These are phyloP conservation scores for Catostomus latipinnis DNA, from an alignment of 2,797 vertebrate species.

Conservation along the genomic window DNA sequence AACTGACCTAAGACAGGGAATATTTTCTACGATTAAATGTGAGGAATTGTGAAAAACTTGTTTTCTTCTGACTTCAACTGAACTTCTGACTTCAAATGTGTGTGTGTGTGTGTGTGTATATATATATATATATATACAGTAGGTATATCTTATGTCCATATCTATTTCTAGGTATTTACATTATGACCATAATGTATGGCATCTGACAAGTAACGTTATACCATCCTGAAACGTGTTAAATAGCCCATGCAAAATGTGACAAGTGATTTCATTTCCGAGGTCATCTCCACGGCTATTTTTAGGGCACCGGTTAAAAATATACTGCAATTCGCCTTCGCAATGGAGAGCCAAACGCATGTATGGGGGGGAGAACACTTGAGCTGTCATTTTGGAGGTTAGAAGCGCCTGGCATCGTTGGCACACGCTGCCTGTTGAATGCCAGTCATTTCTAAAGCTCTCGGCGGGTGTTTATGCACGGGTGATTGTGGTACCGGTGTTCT, in stretches of 20 bases:
- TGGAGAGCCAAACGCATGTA: slow-evolving; percentile 44
- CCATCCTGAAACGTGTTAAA: slow-evolving; percentile 45
- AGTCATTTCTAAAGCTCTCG: slow-evolving; percentile 75
- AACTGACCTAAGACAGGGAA: too few species aligned
- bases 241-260: slow-evolving; percentile 39
- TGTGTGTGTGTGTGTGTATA: too few species aligned
- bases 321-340: slow-evolving; percentile 54
- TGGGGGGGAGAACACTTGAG: slow-evolving; percentile 48
- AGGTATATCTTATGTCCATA: too few species aligned
- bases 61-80: too few species aligned
- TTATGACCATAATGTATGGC: slow-evolving; percentile 9
- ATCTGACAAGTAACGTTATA: slow-evolving; percentile 32
- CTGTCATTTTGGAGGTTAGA: slow-evolving; percentile 55
- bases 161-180: neutral
- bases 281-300: slow-evolving; percentile 58
- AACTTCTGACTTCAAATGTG: too few species aligned
- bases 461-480: slow-evolving; percentile 73
- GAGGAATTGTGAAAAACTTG: too few species aligned
- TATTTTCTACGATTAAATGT: too few species aligned
- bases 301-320: slow-evolving; percentile 57
- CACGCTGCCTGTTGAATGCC: slow-evolving; percentile 72
- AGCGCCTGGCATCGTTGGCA: slow-evolving; percentile 73
- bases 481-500: slow-evolving; percentile 75
- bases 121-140: too few species aligned
- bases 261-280: slow-evolving; percentile 48